These are phyloP conservation scores for Odontesthes bonariensis DNA, from an alignment of 2,113 vertebrate species.

Conservation along the genomic window DNA sequence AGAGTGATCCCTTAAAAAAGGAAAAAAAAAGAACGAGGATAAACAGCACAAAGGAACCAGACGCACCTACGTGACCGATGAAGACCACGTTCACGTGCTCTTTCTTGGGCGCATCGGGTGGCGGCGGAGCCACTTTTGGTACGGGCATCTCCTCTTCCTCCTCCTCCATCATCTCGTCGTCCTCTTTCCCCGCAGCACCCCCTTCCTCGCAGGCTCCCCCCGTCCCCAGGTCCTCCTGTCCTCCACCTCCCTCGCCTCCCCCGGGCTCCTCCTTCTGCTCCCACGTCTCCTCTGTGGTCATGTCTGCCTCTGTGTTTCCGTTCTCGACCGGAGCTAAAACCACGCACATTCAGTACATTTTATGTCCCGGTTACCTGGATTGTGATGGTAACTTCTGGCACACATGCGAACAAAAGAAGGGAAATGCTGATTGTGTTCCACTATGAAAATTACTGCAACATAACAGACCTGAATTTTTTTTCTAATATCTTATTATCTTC, in stretches of 20 bases:
- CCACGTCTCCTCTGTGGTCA: conserved; percentile 90
- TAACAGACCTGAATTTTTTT: not conserved
- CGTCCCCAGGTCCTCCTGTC: conserved; percentile 72
- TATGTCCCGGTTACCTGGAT: not conserved
- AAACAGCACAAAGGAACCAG: not conserved
- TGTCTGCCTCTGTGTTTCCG: conserved; percentile 92
- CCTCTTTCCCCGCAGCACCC: conserved; percentile 64
- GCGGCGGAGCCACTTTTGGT: conserved; percentile 89
- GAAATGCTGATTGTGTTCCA: not conserved
- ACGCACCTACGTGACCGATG: conserved; percentile 97
- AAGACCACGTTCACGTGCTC: conserved; percentile 99
- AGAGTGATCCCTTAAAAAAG: not conserved
- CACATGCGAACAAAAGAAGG: not conserved
- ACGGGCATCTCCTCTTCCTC: conserved; percentile 94
- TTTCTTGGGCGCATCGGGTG: conserved; percentile 94
- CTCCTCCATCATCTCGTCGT: conserved; percentile 84
- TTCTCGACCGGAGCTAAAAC: conserved; percentile 90
- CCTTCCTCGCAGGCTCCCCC: conserved; percentile 82
- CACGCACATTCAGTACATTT: not conserved
- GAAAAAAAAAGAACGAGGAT: not conserved
- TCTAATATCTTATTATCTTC: not conserved
- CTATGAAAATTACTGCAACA: too few relatives aligned
- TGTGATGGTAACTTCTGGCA: not conserved
- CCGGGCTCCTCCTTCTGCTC: conserved; percentile 94
- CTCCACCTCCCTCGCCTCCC: conserved; percentile 85